Evolutionary conservation across 2,113 vertebrate genomes (phyloP), one percentile per base, ranked within the genome.

Genomic region (Lophura nycthemera): DNA sequence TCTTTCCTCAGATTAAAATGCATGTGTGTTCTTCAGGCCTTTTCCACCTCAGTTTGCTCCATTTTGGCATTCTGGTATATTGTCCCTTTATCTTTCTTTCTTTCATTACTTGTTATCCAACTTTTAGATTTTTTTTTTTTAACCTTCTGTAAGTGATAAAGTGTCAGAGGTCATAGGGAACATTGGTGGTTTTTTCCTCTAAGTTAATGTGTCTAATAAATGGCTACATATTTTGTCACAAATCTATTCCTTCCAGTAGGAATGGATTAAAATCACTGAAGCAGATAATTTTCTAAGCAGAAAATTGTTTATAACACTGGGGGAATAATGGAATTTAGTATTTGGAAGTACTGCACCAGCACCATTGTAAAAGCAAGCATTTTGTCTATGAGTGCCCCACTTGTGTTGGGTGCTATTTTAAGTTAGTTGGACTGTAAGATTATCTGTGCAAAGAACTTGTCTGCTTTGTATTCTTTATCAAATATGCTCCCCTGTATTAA

Each of bases 381-480:
- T 94, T 78, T 45, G 43, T 86, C 61, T 78, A 4, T 75, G 59
- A 67, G 76, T 43, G 54, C 64, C 36, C 89, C 83, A 27, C 47
- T 88, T 69, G 47, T 74, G 27, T 18, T 79, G 78, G 67, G 64
- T 34, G 83, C 42, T 66, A 50, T 91, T 92, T 75, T 52, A 81
- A 86, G 73, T 81, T 88, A 89, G 73, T 87, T 93, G 60, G 69
- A 43, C 71, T 80, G 42, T 66, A 66, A 85, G 78, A 52, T 93
- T 87, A 91, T 93, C 63, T 89, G 75, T 60, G 43, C 10, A 19
- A 86, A 50, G 47, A 89, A 76, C 45, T 48, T 50, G 50, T 89
- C 89, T 93, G 78, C 79, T 42, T 92, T 96, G 63, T 63, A 59
- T 85, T 83, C 81, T 94, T 93, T 86, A 88, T 95, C 89, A 87